These are phyloP conservation scores for Drosophila sucinea DNA, from an alignment of 1,140 invertebrate genomes.

Conservation along the genomic window DNA sequence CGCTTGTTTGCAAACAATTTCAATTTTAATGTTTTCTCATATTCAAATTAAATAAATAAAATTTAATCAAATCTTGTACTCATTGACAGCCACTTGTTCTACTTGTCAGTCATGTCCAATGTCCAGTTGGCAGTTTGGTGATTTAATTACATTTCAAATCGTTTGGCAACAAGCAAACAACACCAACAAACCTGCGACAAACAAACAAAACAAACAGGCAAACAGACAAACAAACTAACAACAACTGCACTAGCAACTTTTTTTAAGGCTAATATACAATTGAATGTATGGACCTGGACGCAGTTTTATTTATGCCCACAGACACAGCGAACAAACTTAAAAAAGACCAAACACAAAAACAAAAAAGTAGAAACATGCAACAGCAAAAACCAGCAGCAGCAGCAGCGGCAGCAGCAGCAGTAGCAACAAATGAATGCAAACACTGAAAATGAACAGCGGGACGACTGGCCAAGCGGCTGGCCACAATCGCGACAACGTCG, in stretches of 20 bases:
- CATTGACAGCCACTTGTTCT: background rate
- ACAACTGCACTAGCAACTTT: background rate
- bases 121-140: slow-evolving; percentile 17
- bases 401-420: slow-evolving; percentile 9
- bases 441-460: slow-evolving; percentile 14
- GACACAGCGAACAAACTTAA: slow-evolving; percentile 25
- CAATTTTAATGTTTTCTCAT: no score
- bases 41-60: slow-evolving; percentile 27
- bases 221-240: slow-evolving; percentile 24
- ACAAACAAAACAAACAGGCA: slow-evolving; percentile 4
- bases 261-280: slow-evolving; percentile 9
- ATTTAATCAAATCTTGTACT: slow-evolving; percentile 1
- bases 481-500: slow-evolving; percentile 59
- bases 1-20: background rate
- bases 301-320: slow-evolving; percentile 63
- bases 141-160: slow-evolving; percentile 62
- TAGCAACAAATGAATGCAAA: slow-evolving; percentile 19
- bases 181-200: slow-evolving; percentile 14
- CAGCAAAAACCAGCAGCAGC: slow-evolving; percentile 31
- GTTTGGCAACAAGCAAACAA: slow-evolving; percentile 43
- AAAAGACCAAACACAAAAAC: slow-evolving; percentile 23
- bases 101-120: slow-evolving; percentile 1
- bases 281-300: slow-evolving; percentile 31
- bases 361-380: slow-evolving; percentile 46
- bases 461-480: background rate